These are phyloP conservation scores for Sarcophaga peregrina DNA, from an alignment of 1,140 invertebrate genomes.

Conservation along the genomic window DNA sequence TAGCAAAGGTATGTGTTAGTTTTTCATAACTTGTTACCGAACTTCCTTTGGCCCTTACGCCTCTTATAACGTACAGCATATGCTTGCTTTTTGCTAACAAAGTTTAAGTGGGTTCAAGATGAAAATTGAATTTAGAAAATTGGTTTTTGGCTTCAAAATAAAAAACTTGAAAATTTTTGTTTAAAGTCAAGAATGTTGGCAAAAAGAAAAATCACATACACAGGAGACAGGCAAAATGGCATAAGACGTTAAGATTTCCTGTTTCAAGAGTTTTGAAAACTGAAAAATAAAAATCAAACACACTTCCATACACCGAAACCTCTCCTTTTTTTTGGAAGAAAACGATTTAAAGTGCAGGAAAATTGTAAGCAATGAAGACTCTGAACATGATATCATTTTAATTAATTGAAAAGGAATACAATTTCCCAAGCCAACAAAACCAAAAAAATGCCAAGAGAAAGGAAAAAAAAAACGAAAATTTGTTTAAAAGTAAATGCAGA, in stretches of 20 bases:
- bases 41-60: background rate
- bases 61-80: background rate
- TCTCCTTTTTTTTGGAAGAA: too few species aligned
- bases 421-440: too few species aligned
- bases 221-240: background rate
- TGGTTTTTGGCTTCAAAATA: background rate
- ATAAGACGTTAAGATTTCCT: too few species aligned
- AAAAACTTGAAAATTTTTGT: background rate
- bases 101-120: conserved; percentile 42
- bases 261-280: background rate
- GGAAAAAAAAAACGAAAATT: too few species aligned
- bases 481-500: too few species aligned
- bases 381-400: conserved; percentile 38
- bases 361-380: background rate
- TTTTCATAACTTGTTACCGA: background rate
- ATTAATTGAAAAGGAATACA: conserved; percentile 28
- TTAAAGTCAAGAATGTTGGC: background rate
- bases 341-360: background rate
- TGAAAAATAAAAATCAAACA: too few species aligned
- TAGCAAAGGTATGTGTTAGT: background rate
- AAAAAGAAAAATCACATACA: background rate
- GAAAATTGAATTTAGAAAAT: conserved; percentile 42
- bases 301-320: too few species aligned
- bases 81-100: background rate
- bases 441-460: too few species aligned